Evolutionary conservation across 2,888 invertebrate genomes (phyloP).

Genomic region (Nemapogon koenigi): DNA sequence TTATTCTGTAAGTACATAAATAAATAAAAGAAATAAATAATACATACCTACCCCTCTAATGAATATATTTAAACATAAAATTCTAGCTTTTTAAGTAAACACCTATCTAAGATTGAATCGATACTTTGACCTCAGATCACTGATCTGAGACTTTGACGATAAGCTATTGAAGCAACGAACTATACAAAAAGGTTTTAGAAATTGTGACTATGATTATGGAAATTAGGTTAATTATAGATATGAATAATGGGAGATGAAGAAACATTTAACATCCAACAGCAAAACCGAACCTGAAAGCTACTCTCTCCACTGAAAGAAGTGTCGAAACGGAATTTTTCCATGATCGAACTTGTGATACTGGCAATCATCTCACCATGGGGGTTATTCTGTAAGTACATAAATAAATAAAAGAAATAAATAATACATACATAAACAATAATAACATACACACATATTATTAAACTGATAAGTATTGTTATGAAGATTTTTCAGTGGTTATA

Average conservation of each 20-base stretch:
- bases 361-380: slow-evolving; percentile 83
- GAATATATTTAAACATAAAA: too few species aligned
- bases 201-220: too few species aligned
- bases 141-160: too few species aligned
- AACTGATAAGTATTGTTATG: not conserved
- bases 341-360: slow-evolving; percentile 80
- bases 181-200: too few species aligned
- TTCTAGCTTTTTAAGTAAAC: too few species aligned
- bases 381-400: slow-evolving; percentile 68
- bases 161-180: too few species aligned
- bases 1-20: slow-evolving; percentile 68
- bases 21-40: slow-evolving; percentile 12
- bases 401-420: slow-evolving; percentile 12
- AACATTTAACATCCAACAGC: slow-evolving; percentile 40
- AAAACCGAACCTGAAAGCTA: slow-evolving; percentile 74
- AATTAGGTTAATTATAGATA: too few species aligned
- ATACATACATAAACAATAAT: slow-evolving; percentile 11
- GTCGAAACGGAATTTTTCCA: slow-evolving; percentile 81
- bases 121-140: too few species aligned
- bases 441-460: slow-evolving; percentile 22
- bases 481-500: too few species aligned
- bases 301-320: slow-evolving; percentile 77
- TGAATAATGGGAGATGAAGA: slow-evolving; percentile 20
- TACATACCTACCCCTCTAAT: too few species aligned
- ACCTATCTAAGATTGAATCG: too few species aligned